These are phyloP conservation scores for Rhingia campestris DNA, from an alignment of 2,888 invertebrate species.

Conservation along the genomic window DNA sequence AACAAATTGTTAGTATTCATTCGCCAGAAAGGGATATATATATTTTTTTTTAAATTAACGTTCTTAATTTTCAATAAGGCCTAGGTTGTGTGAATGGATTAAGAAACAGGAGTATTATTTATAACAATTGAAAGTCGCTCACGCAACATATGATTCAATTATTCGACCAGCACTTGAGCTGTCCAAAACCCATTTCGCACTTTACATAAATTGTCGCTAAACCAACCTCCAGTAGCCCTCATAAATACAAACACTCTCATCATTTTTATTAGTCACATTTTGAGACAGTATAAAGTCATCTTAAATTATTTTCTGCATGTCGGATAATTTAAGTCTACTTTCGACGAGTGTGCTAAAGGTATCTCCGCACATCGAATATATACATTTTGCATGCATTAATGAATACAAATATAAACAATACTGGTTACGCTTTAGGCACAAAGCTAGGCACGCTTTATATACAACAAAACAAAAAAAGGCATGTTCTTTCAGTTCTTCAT, in stretches of 20 bases:
- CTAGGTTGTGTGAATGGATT: too few relatives aligned
- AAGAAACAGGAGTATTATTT: too few relatives aligned
- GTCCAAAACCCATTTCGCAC: background rate
- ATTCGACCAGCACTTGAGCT: too few relatives aligned
- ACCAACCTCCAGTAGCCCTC: background rate
- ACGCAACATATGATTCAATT: too few relatives aligned
- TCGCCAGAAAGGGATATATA: too few relatives aligned
- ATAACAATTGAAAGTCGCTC: too few relatives aligned
- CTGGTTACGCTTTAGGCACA: conserved; percentile 55
- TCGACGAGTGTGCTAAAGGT: background rate
- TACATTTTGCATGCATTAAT: conserved; percentile 43
- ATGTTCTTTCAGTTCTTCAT: conserved; percentile 51
- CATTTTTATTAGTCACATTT: conserved; percentile 2
- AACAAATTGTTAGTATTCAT: too few relatives aligned
- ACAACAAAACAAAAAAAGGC: conserved; percentile 31
- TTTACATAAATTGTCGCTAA: background rate
- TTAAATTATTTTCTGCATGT: conserved; percentile 12
- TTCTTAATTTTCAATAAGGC: too few relatives aligned
- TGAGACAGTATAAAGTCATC: background rate
- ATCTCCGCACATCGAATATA: background rate
- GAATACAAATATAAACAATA: conserved; percentile 26
- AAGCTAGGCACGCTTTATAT: conserved; percentile 56
- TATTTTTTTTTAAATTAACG: too few relatives aligned
- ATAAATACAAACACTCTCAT: background rate
- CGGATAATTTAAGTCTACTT: conserved; percentile 6